Conservation (phyloP, 2,113 vertebrate species). For the Taxidea taxus region DNA sequence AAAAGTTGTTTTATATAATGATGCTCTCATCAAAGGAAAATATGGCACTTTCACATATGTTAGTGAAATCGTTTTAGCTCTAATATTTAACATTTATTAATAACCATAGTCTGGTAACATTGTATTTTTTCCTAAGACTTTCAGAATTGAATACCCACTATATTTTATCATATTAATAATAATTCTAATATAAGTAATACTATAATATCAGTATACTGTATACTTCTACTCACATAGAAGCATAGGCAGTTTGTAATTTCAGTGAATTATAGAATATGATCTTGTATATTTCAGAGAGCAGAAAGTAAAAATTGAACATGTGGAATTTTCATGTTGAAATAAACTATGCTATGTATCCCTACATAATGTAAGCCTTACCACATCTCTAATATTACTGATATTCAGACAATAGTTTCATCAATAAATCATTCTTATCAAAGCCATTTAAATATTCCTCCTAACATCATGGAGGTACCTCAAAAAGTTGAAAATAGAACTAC, state of each 20-base stretch:
- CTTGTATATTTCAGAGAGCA: constrained; percentile 38
- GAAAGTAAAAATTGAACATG: constrained; percentile 49
- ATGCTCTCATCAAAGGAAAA: neutral
- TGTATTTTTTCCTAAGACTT: neutral
- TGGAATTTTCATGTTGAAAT: constrained; percentile 8
- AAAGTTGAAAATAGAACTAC: no score
- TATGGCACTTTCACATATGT: neutral
- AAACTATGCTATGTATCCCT: neutral
- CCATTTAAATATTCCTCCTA: no score
- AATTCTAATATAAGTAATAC: neutral
- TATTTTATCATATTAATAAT: neutral
- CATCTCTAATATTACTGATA: neutral
- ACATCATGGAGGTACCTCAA: no score
- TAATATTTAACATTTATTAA: neutral
- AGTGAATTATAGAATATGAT: neutral
- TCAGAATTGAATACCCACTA: neutral
- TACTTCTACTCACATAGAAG: neutral
- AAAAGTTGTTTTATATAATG: no score
- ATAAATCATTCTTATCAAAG: neutral
- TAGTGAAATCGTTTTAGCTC: neutral
- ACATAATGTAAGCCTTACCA: neutral
- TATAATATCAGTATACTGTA: constrained; percentile 29
- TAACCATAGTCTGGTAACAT: neutral
- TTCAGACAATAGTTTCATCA: neutral
- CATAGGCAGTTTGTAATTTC: neutral